These are phyloP conservation scores for Drosophila littoralis DNA, from an alignment of 1,140 invertebrate genomes.

Conservation along the genomic window DNA sequence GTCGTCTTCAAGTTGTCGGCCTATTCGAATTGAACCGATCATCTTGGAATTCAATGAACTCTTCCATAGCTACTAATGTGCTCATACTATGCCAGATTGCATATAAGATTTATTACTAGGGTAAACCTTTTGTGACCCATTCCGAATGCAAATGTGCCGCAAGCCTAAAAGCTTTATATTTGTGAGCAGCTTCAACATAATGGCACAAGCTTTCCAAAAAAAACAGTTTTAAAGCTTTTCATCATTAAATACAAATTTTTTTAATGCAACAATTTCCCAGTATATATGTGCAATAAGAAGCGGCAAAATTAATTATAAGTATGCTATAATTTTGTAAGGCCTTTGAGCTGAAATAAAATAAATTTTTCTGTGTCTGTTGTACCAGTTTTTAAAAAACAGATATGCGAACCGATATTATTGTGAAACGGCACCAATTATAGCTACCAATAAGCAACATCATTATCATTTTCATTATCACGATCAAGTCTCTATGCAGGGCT, in stretches of 20 bases:
- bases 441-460: too few species aligned
- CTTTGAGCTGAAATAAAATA: too few species aligned
- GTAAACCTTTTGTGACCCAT: not conserved
- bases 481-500: too few species aligned
- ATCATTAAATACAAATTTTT: not conserved
- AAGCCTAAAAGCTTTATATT: not conserved
- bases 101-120: conserved; percentile 58
- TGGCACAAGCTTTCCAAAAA: not conserved
- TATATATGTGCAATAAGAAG: conserved; percentile 3
- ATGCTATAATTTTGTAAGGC: too few species aligned
- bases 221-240: not conserved
- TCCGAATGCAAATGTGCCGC: not conserved
- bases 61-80: conserved; percentile 52
- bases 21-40: conserved; percentile 55
- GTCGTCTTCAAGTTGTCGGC: conserved; percentile 51
- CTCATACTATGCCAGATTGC: conserved; percentile 64
- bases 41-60: conserved; percentile 18
- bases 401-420: too few species aligned
- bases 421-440: too few species aligned
- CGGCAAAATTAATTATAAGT: not conserved
- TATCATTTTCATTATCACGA: too few species aligned
- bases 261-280: not conserved
- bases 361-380: too few species aligned
- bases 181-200: not conserved
- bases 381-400: too few species aligned